Evolutionary conservation across 1,140 invertebrate species (phyloP), one percentile per base, ranked within the genome.

Genomic region (Drosophila arawakana): DNA sequence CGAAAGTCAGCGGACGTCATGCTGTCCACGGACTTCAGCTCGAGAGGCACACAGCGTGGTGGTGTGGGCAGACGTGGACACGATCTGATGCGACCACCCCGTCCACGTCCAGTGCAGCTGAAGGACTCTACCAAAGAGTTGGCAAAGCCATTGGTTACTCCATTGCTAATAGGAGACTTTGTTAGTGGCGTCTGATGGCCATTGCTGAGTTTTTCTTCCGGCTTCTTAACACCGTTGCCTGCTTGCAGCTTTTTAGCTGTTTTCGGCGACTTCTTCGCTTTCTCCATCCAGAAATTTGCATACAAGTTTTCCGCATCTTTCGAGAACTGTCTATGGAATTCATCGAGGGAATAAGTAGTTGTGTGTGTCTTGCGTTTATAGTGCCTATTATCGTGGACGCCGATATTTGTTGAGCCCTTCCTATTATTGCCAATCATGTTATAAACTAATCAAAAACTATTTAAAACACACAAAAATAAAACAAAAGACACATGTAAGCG

Each of bases 1-100:
- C 74, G 77, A 3, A 89, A 88, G 5, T 89, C 77, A 1, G 84
- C 73, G 13, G 83, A 88, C 2, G 83, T 88, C 83, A 88, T 88
- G 15, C 39, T 39, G 43, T 88, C 77, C 47, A 88, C 60, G 1
- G 35, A 2, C 2, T 41, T 1, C n/a, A 88, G 57, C 44, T 89
- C 80, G 0, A 9, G 52, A 2, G 83, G 77, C 30, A 78, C 55
- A 2, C 7, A 0, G n/a, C 66, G 60, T 0, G 41, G 41, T 0
- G 83, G 76, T 10, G 63, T 81, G 0, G 49, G 11, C 4, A 81
- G 15, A 0, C 46, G 58, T 9, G 49, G 37, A 25, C 55, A 34
- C 1, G 54, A 46, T 37, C 34, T 7, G 8, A n/a, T 30, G 30
- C 13, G 34, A 5, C 50, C 37, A 6, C 11, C 46, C 8, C n/a